A percentile compares a stretch with the other conserved stretches of the same genome.
Conservation (phyloP, 2,113 vertebrate genomes). For the Charadrius vociferus region DNA sequence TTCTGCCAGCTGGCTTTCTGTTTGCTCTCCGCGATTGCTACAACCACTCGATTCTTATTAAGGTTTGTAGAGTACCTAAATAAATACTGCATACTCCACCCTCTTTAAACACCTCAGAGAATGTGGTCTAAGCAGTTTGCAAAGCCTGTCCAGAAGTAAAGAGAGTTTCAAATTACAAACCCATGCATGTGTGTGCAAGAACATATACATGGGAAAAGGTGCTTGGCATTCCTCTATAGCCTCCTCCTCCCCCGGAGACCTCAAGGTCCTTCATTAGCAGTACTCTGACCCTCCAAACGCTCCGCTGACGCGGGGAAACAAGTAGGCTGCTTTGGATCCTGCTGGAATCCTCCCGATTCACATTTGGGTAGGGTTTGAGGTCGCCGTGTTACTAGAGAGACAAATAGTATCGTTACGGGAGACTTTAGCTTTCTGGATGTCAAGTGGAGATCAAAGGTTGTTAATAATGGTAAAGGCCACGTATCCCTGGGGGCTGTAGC, state of each 20-base stretch:
- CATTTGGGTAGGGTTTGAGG: background rate
- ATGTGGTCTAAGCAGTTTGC: constrained; percentile 77
- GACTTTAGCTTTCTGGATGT: background rate
- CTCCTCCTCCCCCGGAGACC: constrained; percentile 26
- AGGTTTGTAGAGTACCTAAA: constrained; percentile 67
- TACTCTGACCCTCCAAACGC: background rate
- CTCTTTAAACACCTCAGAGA: constrained; percentile 76
- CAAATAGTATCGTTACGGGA: background rate
- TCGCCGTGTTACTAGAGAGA: background rate
- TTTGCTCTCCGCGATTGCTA: constrained; percentile 60
- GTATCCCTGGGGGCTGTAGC: background rate
- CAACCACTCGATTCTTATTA: constrained; percentile 67
- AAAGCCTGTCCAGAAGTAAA: constrained; percentile 70
- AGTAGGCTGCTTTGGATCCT: background rate
- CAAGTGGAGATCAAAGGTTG: constrained; percentile 31
- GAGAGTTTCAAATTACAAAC: constrained; percentile 68
- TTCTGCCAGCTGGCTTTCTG: constrained; percentile 50
- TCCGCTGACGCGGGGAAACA: background rate
- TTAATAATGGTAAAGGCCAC: constrained; percentile 6
- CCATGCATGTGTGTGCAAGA: constrained; percentile 62
- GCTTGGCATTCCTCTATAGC: constrained; percentile 39
- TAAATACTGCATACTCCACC: constrained; percentile 72
- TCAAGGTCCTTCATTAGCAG: background rate
- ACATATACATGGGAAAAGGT: constrained; percentile 52
- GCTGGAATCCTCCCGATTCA: background rate